Conservation (phyloP, 37 sponge, comb jelly and placozoan species). For the Geodia barretti region DNA sequence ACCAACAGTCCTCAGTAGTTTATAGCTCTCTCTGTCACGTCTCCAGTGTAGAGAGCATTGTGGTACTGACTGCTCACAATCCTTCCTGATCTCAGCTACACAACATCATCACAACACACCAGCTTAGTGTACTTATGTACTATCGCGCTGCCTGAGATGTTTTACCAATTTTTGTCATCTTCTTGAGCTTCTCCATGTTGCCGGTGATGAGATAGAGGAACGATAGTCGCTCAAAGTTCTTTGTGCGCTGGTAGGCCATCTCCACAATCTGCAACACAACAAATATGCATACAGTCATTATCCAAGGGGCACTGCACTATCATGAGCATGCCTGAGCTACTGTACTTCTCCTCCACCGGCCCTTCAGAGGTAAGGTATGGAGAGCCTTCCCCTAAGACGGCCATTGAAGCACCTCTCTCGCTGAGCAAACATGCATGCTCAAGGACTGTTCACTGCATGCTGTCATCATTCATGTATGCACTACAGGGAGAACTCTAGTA, state of each 20-base stretch:
- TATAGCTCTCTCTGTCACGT: slow-evolving; percentile 86
- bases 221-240: slow-evolving; percentile 95
- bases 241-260: slow-evolving; percentile 97
- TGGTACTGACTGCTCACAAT: slow-evolving; percentile 95
- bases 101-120: no score
- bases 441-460: no score
- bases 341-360: no score
- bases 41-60: slow-evolving; percentile 88
- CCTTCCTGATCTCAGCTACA: slow-evolving; percentile 90
- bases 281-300: not conserved
- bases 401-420: no score
- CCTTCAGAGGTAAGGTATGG: no score
- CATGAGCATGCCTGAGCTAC: not conserved
- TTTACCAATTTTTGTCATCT: slow-evolving; percentile 97
- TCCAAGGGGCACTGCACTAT: not conserved
- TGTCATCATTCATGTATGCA: no score
- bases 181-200: slow-evolving; percentile 91
- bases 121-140: no score
- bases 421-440: no score
- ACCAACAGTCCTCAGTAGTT: slow-evolving; percentile 76
- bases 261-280: slow-evolving; percentile 83
- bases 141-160: not conserved
- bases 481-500: no score
- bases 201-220: slow-evolving; percentile 98
- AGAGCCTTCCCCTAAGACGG: no score